phyloP scores from a whole-genome alignment of 2,888 invertebrate genomes.

The Cephus sareptanus region DNA sequence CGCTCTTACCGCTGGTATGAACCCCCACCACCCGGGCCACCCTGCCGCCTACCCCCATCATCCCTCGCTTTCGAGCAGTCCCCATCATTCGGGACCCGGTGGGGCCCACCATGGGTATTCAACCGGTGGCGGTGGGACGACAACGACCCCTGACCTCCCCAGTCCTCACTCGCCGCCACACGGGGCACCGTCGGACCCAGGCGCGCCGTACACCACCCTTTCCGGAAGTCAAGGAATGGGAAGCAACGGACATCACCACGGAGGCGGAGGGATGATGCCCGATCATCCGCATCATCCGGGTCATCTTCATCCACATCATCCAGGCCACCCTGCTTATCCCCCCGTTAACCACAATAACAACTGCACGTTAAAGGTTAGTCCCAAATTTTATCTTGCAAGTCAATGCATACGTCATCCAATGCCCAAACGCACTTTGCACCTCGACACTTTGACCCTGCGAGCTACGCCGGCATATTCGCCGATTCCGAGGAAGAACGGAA shows the following conservation, averaged over 20 bases:
- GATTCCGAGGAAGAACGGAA: not conserved
- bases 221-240: slow-evolving; percentile 58
- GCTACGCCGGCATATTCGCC: not conserved
- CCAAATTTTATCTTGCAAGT: not conserved
- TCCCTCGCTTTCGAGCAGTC: slow-evolving; percentile 67
- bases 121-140: slow-evolving; percentile 55
- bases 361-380: slow-evolving; percentile 65
- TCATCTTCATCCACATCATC: slow-evolving; percentile 71
- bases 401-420: not conserved
- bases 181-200: slow-evolving; percentile 53
- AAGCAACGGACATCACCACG: slow-evolving; percentile 61
- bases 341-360: slow-evolving; percentile 67
- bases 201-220: slow-evolving; percentile 42
- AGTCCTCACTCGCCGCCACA: slow-evolving; percentile 63
- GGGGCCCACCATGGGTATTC: slow-evolving; percentile 65
- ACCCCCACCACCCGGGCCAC: slow-evolving; percentile 81
- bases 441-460: not conserved
- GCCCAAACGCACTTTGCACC: not conserved
- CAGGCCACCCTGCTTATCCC: slow-evolving; percentile 64
- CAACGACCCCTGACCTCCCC: slow-evolving; percentile 63
- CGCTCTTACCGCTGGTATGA: slow-evolving; percentile 86
- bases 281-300: slow-evolving; percentile 67
- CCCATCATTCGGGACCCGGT: slow-evolving; percentile 62
- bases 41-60: slow-evolving; percentile 68
- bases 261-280: slow-evolving; percentile 60